These are phyloP conservation scores for Smithornis capensis DNA, from an alignment of 2,113 vertebrate species.

Conservation along the genomic window DNA sequence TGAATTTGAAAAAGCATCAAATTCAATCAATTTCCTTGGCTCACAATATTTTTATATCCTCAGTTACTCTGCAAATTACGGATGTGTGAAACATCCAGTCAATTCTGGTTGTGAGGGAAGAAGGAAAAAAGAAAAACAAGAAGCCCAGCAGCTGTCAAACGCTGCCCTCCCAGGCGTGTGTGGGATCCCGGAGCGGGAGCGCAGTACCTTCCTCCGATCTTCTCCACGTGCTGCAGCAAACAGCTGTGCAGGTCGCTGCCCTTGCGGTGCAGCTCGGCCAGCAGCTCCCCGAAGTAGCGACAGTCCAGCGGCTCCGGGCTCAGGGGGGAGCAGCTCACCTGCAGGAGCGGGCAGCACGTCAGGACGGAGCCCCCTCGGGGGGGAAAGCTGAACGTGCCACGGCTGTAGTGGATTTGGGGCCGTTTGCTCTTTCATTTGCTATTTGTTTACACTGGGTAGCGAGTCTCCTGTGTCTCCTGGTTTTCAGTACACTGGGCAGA, in stretches of 20 bases:
- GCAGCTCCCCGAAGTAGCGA: conserved; percentile 91
- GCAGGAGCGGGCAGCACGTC: neutral
- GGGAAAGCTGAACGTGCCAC: neutral
- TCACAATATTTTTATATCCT: neutral
- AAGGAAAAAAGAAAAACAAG: neutral
- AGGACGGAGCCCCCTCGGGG: neutral
- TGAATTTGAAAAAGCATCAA: neutral
- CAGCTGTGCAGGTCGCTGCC: conserved; percentile 87
- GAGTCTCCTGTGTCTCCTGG: neutral
- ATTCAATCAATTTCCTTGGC: neutral
- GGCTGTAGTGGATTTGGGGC: neutral
- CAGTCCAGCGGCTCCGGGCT: conserved; percentile 82
- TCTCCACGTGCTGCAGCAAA: conserved; percentile 86
- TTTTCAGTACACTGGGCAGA: neutral
- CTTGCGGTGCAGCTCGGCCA: conserved; percentile 91
- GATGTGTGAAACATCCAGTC: neutral
- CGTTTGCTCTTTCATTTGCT: neutral
- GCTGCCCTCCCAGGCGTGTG: neutral
- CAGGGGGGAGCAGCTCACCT: conserved; percentile 6
- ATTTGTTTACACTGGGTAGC: neutral
- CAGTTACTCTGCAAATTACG: neutral
- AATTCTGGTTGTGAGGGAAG: neutral
- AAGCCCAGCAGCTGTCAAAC: neutral
- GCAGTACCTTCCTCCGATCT: conserved; percentile 84
- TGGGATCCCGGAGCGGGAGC: rapidly evolving